A percentile compares a stretch with the other conserved stretches of the same genome.
These are phyloP conservation scores for Papilio helenus DNA, from an alignment of 1,140 invertebrate genomes.

Conservation along the genomic window DNA sequence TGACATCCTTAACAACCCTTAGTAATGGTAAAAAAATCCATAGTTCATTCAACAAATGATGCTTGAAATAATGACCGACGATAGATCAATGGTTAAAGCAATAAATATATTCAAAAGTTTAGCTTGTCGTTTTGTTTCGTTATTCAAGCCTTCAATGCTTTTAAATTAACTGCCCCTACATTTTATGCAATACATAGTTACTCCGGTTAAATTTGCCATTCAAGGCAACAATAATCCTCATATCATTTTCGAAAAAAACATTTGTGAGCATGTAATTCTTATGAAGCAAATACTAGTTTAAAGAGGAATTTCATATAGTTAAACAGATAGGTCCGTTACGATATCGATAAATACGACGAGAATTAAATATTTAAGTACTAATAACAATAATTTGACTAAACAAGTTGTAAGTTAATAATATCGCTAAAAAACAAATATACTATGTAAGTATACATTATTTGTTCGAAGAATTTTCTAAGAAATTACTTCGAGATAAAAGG, in stretches of 20 bases:
- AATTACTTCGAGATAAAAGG: conserved; percentile 20
- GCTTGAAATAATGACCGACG: background rate
- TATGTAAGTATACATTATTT: background rate
- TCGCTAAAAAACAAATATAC: background rate
- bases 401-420: background rate
- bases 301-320: no score
- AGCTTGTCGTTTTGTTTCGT: conserved; percentile 1
- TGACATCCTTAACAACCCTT: no score
- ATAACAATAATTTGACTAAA: background rate
- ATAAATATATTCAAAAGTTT: conserved; percentile 13
- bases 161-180: conserved; percentile 33
- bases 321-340: no score
- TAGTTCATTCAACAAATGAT: conserved; percentile 2
- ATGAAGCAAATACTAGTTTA: no score
- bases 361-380: background rate
- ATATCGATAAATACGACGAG: no score
- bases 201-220: no score
- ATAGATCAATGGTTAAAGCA: background rate
- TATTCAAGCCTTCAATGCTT: conserved; percentile 27
- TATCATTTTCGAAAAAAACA: no score
- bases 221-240: no score
- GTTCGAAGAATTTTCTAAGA: conserved; percentile 10
- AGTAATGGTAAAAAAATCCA: background rate
- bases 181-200: background rate
- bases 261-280: no score